These are phyloP conservation scores for Pseudoips prasinana DNA, from an alignment of 2,888 invertebrate species.

Conservation along the genomic window DNA sequence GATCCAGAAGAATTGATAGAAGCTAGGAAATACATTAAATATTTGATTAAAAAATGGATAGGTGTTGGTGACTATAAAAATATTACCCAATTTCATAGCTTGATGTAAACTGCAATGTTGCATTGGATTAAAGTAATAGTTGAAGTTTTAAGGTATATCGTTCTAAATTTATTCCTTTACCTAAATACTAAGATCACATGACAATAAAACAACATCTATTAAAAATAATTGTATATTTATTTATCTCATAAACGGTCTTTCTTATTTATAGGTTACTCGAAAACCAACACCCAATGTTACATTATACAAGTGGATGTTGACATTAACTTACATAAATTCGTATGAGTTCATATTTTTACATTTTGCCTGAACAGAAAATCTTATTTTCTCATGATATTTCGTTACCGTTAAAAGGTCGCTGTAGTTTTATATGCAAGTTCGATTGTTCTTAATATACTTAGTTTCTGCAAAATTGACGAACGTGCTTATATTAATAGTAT, in stretches of 20 bases:
- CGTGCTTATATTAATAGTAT: background rate
- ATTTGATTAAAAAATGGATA: conserved; percentile 65
- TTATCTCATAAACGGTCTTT: conserved; percentile 67
- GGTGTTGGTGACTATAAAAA: conserved; percentile 43
- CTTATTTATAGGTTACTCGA: conserved; percentile 74
- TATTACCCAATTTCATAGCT: conserved; percentile 2
- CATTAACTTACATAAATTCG: conserved; percentile 38
- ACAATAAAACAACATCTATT: conserved; percentile 30
- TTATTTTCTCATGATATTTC: background rate
- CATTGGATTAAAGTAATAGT: no score
- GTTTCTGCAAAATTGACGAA: no score
- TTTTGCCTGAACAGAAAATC: conserved; percentile 6
- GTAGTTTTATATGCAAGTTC: no score
- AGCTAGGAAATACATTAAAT: conserved; percentile 54
- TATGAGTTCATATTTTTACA: conserved; percentile 23
- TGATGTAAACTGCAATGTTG: no score
- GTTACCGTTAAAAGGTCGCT: no score
- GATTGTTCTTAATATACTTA: no score
- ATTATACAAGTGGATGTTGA: conserved; percentile 68
- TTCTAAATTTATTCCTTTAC: no score
- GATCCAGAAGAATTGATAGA: conserved; percentile 62
- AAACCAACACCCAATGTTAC: conserved; percentile 75
- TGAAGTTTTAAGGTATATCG: no score
- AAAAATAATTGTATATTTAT: conserved; percentile 71
- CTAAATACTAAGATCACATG: no score